These are phyloP conservation scores for Bradypus variegatus DNA, from an alignment of 2,797 vertebrate species.

Conservation along the genomic window DNA sequence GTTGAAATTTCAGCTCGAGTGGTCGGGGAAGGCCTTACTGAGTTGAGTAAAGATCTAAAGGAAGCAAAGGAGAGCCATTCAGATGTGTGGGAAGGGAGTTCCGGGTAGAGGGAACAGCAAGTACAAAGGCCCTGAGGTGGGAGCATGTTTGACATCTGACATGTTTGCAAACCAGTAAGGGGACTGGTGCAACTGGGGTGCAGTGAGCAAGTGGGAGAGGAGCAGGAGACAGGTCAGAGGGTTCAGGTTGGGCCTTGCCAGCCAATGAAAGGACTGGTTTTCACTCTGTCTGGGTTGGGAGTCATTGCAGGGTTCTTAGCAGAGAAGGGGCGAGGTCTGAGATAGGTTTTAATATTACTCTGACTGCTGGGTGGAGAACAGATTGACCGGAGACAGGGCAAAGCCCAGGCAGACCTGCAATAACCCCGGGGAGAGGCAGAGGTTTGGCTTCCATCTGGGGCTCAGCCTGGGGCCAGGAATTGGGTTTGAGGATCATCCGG, in stretches of 20 bases:
- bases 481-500: not conserved
- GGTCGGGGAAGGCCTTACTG: not conserved
- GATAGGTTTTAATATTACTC: not conserved
- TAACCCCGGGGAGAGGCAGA: not conserved
- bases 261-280: not conserved
- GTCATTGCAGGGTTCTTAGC: not conserved
- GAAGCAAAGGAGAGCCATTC: not conserved
- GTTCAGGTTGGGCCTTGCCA: not conserved
- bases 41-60: not conserved
- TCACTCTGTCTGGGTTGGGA: not conserved
- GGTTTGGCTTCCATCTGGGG: not conserved
- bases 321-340: not conserved
- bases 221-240: not conserved
- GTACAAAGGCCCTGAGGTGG: not conserved
- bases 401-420: not conserved
- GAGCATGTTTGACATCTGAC: not conserved
- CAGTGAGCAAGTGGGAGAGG: not conserved
- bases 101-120: not conserved
- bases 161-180: not conserved
- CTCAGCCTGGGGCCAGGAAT: not conserved
- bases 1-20: not conserved
- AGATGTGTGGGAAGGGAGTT: not conserved
- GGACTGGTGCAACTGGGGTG: not conserved
- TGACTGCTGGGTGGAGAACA: not conserved
- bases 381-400: not conserved